Conservation (phyloP, 2,797 vertebrate genomes). For the Phoxinus dragarum region DNA sequence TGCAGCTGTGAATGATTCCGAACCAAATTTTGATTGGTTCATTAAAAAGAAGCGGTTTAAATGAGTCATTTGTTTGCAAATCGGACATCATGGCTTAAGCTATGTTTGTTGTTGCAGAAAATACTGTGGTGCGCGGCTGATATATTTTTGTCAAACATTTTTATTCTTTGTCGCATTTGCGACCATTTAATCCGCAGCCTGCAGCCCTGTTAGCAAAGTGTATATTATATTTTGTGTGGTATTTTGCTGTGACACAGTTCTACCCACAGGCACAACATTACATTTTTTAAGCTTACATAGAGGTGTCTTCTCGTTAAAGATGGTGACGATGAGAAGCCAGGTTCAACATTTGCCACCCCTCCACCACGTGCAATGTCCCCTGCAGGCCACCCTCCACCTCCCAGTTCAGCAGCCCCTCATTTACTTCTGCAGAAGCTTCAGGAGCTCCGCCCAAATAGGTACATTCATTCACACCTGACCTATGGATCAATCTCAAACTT, state of each 20-base stretch:
- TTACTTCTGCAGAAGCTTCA: conserved; percentile 78
- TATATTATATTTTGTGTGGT: neutral
- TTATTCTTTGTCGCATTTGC: too few relatives aligned
- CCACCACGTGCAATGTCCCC: conserved; percentile 58
- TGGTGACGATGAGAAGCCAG: conserved; percentile 77
- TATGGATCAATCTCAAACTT: neutral
- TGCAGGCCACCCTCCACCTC: conserved; percentile 59
- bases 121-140: neutral
- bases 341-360: conserved; percentile 48
- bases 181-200: neutral
- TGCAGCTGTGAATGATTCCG: neutral
- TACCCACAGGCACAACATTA: neutral
- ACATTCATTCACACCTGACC: neutral
- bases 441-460: conserved; percentile 77
- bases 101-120: neutral
- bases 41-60: neutral
- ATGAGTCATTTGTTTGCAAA: neutral
- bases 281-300: neutral
- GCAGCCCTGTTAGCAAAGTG: neutral
- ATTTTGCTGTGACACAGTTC: neutral
- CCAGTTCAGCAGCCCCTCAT: conserved; percentile 59
- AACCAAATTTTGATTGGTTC: neutral
- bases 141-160: neutral
- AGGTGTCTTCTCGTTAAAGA: conserved; percentile 67
- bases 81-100: neutral